phyloP scores from a whole-genome alignment of 2,113 vertebrate species.

The Epinephelus moara region DNA sequence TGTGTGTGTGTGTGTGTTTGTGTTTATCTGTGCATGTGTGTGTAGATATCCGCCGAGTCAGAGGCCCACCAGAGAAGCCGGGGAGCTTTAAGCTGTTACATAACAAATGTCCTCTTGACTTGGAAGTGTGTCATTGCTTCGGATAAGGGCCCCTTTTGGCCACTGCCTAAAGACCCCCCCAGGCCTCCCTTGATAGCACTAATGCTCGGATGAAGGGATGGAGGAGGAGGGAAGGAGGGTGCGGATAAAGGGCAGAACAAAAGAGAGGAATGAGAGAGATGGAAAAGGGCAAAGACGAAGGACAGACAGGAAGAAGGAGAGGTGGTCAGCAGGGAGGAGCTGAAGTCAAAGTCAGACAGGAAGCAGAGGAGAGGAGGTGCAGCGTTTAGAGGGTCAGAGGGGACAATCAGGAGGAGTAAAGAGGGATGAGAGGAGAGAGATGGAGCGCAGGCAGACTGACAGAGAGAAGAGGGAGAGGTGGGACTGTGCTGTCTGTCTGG shows the following conservation, averaged over 20 bases:
- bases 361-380: neutral
- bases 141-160: conserved; percentile 69
- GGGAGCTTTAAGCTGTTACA: conserved; percentile 68
- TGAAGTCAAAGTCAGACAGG: neutral
- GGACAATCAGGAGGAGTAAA: conserved; percentile 12
- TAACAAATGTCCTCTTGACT: conserved; percentile 79
- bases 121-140: conserved; percentile 74
- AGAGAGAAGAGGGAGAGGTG: conserved; percentile 18
- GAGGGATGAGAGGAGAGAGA: conserved; percentile 14
- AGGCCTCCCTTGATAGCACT: conserved; percentile 54
- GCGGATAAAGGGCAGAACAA: conserved; percentile 22
- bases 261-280: conserved; percentile 14
- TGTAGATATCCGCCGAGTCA: conserved; percentile 37
- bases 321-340: conserved; percentile 4
- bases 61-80: conserved; percentile 59
- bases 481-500: conserved; percentile 16
- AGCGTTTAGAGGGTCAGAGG: conserved; percentile 24
- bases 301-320: neutral
- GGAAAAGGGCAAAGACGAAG: conserved; percentile 22
- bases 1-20: neutral
- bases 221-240: neutral
- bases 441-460: neutral
- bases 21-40: conserved; percentile 26
- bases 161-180: conserved; percentile 48
- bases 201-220: conserved; percentile 42